These are phyloP conservation scores for Drosophila paramelanica DNA, from an alignment of 2,888 invertebrate species.

Conservation along the genomic window DNA sequence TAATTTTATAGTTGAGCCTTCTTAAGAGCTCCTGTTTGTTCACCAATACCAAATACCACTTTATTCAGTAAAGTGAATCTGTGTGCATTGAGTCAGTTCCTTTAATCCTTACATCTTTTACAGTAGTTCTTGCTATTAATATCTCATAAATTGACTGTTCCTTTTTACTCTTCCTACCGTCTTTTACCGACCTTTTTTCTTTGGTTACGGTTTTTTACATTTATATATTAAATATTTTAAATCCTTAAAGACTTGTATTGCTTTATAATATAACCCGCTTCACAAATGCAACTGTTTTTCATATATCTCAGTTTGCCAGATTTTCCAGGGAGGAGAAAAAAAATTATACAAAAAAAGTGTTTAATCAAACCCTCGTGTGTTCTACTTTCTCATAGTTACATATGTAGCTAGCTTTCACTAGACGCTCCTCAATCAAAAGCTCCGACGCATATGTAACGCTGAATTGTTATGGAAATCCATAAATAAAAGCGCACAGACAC, in stretches of 20 bases:
- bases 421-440: constrained; percentile 74
- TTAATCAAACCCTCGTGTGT: constrained; percentile 51
- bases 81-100: background rate
- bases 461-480: constrained; percentile 79
- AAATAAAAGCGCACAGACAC: constrained; percentile 75
- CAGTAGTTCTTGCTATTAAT: constrained; percentile 6
- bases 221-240: background rate
- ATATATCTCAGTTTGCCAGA: constrained; percentile 15
- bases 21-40: background rate
- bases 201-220: background rate
- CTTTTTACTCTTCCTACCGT: background rate
- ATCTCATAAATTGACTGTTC: constrained; percentile 2
- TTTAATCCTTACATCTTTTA: background rate
- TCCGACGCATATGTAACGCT: constrained; percentile 68
- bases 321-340: constrained; percentile 1
- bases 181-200: background rate
- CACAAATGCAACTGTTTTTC: background rate
- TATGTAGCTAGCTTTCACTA: constrained; percentile 33
- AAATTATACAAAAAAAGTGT: constrained; percentile 17
- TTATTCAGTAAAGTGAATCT: no score
- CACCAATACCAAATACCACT: no score
- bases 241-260: constrained; percentile 5
- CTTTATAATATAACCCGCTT: constrained; percentile 6
- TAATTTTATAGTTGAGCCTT: background rate
- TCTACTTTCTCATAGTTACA: constrained; percentile 26